Conservation (phyloP, 1,140 invertebrate genomes). For the Teleopsis dalmanni region DNA sequence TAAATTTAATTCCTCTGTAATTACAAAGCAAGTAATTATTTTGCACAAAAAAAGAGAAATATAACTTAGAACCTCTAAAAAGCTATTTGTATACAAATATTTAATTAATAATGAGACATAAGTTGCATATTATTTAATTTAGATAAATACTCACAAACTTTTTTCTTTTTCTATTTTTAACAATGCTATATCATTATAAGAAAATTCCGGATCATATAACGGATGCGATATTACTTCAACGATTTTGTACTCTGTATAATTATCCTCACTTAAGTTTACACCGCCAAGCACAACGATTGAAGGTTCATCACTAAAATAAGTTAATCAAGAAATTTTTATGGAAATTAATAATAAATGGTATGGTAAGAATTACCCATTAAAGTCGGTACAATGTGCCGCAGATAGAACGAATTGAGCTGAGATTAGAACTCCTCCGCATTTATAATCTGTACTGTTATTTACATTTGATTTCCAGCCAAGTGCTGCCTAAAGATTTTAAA, state of each 20-base stretch:
- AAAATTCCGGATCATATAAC: conserved; percentile 37
- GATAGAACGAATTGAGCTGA: conserved; percentile 45
- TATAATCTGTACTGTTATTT: not conserved
- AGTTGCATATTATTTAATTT: too few relatives aligned
- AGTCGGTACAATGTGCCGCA: conserved; percentile 47
- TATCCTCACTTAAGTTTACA: conserved; percentile 1
- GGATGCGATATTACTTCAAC: conserved; percentile 45
- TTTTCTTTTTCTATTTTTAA: conserved; percentile 22
- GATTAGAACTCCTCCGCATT: conserved; percentile 7
- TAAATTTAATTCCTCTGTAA: too few relatives aligned
- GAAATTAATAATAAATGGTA: not conserved
- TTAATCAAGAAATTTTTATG: not conserved
- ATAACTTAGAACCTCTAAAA: too few relatives aligned
- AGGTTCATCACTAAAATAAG: not conserved
- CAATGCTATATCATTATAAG: conserved; percentile 47
- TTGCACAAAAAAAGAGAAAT: too few relatives aligned
- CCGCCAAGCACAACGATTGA: conserved; percentile 5
- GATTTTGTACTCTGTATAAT: conserved; percentile 27
- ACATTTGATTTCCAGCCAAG: conserved; percentile 5
- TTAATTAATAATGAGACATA: too few relatives aligned
- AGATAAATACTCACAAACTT: too few relatives aligned
- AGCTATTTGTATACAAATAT: too few relatives aligned
- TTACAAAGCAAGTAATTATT: too few relatives aligned
- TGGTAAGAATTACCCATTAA: conserved; percentile 3
- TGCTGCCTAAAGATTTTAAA: conserved; percentile 9